Conservation (phyloP, 1,140 invertebrate species). For the Zeugodacus cucurbitae region DNA sequence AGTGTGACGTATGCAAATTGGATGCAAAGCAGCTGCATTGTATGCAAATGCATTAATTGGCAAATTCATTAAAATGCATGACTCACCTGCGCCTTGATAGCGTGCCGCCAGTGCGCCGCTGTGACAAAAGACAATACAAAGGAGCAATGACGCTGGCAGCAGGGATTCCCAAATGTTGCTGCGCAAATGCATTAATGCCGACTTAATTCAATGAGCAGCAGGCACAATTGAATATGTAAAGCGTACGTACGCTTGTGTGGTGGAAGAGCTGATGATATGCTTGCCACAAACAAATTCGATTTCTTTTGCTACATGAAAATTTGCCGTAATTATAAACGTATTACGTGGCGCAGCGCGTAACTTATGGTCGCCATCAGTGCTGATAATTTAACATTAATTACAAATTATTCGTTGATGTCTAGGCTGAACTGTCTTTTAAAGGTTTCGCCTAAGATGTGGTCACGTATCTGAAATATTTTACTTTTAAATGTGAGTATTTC, state of each 20-base stretch:
- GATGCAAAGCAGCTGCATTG: constrained; percentile 10
- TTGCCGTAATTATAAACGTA: too few species aligned
- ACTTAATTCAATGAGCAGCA: neutral
- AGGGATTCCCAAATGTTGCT: neutral
- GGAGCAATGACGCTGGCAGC: neutral
- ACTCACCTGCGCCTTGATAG: neutral
- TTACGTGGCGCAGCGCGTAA: too few species aligned
- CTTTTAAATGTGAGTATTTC: too few species aligned
- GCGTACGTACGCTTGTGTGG: too few species aligned
- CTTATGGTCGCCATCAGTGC: too few species aligned
- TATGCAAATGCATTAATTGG: constrained; percentile 25
- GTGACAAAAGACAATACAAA: neutral
- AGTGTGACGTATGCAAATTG: neutral
- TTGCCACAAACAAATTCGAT: too few species aligned
- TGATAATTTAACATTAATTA: neutral
- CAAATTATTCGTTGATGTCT: neutral
- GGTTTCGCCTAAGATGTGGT: too few species aligned
- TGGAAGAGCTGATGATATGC: too few species aligned
- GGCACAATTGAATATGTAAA: neutral
- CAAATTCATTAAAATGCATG: constrained; percentile 21
- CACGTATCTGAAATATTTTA: too few species aligned
- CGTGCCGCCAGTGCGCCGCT: neutral
- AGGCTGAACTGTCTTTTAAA: too few species aligned
- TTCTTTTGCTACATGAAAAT: too few species aligned
- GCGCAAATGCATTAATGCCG: neutral